These are phyloP conservation scores for Himalopsyche tibetana DNA, from an alignment of 2,888 invertebrate species.

Conservation along the genomic window DNA sequence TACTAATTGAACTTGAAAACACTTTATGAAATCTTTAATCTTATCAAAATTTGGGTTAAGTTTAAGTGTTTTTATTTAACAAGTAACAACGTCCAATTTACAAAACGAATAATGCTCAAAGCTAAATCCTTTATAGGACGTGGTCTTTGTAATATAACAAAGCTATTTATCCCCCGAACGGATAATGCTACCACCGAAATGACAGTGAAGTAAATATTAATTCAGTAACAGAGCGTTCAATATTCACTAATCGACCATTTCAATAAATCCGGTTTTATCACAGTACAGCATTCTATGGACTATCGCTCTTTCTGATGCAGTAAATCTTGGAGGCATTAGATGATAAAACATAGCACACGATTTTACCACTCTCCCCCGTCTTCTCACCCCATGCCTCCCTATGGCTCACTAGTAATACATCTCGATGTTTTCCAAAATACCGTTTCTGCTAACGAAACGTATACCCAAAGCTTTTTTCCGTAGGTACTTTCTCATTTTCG, in stretches of 20 bases:
- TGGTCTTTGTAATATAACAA: slow-evolving; percentile 15
- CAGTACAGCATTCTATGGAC: neutral
- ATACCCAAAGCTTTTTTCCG: neutral
- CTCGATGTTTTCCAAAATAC: slow-evolving; percentile 18
- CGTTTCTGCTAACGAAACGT: slow-evolving; percentile 9
- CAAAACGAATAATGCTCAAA: neutral
- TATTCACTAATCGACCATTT: slow-evolving; percentile 35
- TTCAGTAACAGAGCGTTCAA: slow-evolving; percentile 4
- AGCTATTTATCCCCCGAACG: neutral
- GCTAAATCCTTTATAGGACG: neutral
- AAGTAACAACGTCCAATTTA: neutral
- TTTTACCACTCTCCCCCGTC: neutral
- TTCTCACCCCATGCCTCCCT: neutral
- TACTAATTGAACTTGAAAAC: no score
- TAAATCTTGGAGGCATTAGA: slow-evolving; percentile 35
- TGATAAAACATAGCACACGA: slow-evolving; percentile 13
- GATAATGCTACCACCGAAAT: neutral
- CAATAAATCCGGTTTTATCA: slow-evolving; percentile 39
- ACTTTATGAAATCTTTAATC: no score
- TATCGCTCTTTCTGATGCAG: slow-evolving; percentile 6
- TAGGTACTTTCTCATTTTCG: neutral
- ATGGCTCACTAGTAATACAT: neutral
- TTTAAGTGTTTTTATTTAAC: no score
- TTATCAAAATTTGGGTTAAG: no score
- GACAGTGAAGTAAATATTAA: slow-evolving; percentile 26